phyloP scores from a whole-genome alignment of 2,113 vertebrate species.

The Mobula birostris region DNA sequence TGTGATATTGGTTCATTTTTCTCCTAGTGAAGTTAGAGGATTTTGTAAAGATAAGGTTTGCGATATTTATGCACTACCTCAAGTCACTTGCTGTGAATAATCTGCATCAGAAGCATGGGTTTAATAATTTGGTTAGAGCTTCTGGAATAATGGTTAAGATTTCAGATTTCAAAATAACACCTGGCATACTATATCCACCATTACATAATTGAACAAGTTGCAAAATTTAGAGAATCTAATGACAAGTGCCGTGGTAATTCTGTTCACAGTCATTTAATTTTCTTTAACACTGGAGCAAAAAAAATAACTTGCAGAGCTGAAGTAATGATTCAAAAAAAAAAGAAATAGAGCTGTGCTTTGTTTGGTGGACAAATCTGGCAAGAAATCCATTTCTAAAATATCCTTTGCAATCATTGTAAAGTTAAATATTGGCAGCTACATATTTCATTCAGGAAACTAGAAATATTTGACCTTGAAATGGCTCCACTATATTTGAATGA shows the following conservation, averaged over 20 bases:
- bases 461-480: not conserved
- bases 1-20: no score
- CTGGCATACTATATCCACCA: not conserved
- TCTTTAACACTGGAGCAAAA: not conserved
- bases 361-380: not conserved
- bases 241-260: not conserved
- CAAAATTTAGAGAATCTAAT: not conserved
- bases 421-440: not conserved
- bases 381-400: not conserved
- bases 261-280: no score
- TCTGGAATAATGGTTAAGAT: not conserved
- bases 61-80: no score
- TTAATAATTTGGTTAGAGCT: not conserved
- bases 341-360: not conserved
- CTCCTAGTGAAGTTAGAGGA: no score
- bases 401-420: not conserved
- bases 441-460: not conserved
- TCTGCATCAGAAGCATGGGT: not conserved
- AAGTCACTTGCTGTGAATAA: no score
- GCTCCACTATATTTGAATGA: not conserved
- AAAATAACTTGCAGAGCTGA: not conserved
- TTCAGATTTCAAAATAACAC: not conserved
- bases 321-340: not conserved
- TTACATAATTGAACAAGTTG: not conserved
- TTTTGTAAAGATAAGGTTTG: no score